Conservation (phyloP, 2,113 vertebrate species). For the Natator depressus region DNA sequence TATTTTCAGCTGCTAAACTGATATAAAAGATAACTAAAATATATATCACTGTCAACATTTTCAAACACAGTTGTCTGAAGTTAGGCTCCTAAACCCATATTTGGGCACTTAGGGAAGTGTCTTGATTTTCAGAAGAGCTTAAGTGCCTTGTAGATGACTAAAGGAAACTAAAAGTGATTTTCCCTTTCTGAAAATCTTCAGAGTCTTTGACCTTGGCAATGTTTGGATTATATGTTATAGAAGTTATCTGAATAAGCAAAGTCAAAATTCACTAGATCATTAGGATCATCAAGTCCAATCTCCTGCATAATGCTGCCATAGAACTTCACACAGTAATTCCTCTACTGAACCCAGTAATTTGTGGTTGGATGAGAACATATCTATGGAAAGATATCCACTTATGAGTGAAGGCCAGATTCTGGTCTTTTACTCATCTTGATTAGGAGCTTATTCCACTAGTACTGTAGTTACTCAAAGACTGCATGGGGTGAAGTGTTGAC, state of each 20-base stretch:
- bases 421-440: background rate
- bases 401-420: background rate
- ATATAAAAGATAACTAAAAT: background rate
- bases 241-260: background rate
- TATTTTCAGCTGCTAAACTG: background rate
- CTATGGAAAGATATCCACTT: accelerated
- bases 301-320: background rate
- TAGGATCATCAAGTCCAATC: background rate
- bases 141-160: background rate
- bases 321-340: background rate
- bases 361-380: background rate
- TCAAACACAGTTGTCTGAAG: background rate
- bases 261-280: background rate
- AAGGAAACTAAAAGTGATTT: background rate
- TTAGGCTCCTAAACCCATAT: background rate
- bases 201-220: background rate
- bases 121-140: background rate
- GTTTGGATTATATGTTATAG: background rate
- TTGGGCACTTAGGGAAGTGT: background rate
- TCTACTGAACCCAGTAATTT: background rate
- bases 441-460: background rate
- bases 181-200: background rate
- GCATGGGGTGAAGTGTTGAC: background rate
- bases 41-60: background rate
- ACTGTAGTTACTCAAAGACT: background rate